Percentiles rank a stretch among this genome's conserved stretches.
These are phyloP conservation scores for Cyrtorhinus lividipennis DNA, from an alignment of 1,140 invertebrate species.

Conservation along the genomic window DNA sequence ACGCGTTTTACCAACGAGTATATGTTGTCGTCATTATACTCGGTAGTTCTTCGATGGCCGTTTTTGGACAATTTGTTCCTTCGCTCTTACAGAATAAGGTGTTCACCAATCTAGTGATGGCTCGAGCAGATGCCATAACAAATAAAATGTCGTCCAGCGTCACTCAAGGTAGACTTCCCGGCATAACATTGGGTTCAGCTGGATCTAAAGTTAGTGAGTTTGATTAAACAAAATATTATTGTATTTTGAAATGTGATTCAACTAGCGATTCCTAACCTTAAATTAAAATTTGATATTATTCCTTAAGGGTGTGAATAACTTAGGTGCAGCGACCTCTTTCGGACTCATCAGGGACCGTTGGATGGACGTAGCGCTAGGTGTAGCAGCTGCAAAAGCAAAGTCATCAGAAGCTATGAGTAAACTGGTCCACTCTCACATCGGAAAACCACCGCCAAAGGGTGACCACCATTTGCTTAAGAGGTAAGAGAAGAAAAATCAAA, in stretches of 20 bases:
- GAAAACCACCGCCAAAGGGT: too few relatives aligned
- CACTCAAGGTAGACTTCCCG: neutral
- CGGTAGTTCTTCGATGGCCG: too few relatives aligned
- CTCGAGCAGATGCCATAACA: neutral
- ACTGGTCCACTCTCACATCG: neutral
- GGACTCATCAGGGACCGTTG: neutral
- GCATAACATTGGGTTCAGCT: neutral
- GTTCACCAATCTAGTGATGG: neutral
- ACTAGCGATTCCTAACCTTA: too few relatives aligned
- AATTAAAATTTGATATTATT: too few relatives aligned
- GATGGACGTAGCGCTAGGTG: neutral
- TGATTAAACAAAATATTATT: too few relatives aligned
- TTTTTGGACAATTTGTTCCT: too few relatives aligned
- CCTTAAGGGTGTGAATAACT: neutral
- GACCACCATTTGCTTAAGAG: too few relatives aligned
- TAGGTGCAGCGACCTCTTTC: neutral
- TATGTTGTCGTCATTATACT: too few relatives aligned
- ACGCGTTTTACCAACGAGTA: too few relatives aligned
- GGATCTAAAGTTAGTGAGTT: neutral
- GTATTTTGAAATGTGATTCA: too few relatives aligned
- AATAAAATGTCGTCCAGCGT: neutral
- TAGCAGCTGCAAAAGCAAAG: neutral
- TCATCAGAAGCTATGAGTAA: neutral
- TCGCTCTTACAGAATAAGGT: too few relatives aligned
- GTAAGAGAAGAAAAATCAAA: too few relatives aligned